phyloP scores from a whole-genome alignment of 2,888 invertebrate species.

The Lucinisca nassula region DNA sequence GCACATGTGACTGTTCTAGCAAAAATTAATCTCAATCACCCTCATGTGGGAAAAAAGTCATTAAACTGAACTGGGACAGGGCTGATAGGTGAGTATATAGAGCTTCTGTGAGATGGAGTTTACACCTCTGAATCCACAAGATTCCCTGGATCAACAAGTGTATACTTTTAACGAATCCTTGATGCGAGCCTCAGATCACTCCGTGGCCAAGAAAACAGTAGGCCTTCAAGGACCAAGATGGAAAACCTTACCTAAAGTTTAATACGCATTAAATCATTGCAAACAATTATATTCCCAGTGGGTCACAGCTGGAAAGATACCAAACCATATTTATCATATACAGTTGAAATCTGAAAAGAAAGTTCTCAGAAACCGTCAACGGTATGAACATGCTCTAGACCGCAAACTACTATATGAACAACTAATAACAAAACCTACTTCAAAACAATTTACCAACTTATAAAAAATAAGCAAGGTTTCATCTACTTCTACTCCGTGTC shows the following conservation, averaged over 20 bases:
- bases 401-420: neutral
- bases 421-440: neutral
- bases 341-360: neutral
- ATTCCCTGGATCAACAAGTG: neutral
- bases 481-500: neutral
- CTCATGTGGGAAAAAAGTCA: no score
- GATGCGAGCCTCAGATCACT: neutral
- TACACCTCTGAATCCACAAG: neutral
- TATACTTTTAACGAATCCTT: neutral
- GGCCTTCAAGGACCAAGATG: neutral
- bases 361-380: neutral
- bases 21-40: no score
- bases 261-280: neutral
- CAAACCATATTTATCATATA: no score
- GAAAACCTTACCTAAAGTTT: neutral
- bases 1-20: no score
- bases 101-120: neutral
- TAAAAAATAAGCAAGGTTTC: no score
- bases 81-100: neutral
- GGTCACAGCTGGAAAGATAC: neutral
- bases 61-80: neutral
- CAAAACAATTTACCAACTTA: neutral
- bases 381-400: neutral
- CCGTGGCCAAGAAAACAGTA: neutral
- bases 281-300: neutral